Base-by-base conservation (phyloP, 1,140 invertebrate genomes). In the Papilio helenus region DNA sequence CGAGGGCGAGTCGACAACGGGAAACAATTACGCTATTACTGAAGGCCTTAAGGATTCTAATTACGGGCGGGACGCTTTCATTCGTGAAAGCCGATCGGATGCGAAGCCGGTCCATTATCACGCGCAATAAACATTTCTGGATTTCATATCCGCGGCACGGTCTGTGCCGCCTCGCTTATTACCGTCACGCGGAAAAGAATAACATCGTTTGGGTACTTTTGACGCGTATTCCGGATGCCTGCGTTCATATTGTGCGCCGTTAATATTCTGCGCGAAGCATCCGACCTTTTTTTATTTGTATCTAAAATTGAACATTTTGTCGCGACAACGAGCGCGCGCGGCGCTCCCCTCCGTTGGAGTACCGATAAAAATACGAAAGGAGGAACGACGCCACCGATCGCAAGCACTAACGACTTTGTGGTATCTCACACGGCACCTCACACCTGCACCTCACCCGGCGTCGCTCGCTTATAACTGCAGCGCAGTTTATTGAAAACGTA, bases 241-340 rank as follows among this genome's bases (percentile, higher is more conserved):
- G 86, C 91, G 91, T 93, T 93, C 92, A 94, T 94, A 93, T 94
- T 94, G 89, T 93, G 89, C 87, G 91, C 92, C 90, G 92, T 94
- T 94, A 94, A 93, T 94, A 94, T 94, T 94, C 93, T 88, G 90
- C 81, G 88, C 92, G 83, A 88, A 88, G 89, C 92, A 92, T 93
- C 91, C 91, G 91, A 93, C 93, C 93, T 94, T 94, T 94, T 76
- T 94, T 94, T 93, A 93, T 94, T 94, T 93, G 93, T 93, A 93
- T 93, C 92, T 92, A 93, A 94, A 94, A 93, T 94, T 93, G 92
- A 92, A 93, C 93, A 93, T 93, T 94, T 94, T 93, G 93, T 93
- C 89, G 92, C 88, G 89, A 91, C 90, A 90, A 92, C 90, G 92
- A 89, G 88, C 87, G 89, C 86, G 84, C 86, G 87, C 88, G 83